A percentile compares a stretch with the other conserved stretches of the same genome.
phyloP scores from a whole-genome alignment of 2,113 vertebrate species.

The Vulpes vulpes region DNA sequence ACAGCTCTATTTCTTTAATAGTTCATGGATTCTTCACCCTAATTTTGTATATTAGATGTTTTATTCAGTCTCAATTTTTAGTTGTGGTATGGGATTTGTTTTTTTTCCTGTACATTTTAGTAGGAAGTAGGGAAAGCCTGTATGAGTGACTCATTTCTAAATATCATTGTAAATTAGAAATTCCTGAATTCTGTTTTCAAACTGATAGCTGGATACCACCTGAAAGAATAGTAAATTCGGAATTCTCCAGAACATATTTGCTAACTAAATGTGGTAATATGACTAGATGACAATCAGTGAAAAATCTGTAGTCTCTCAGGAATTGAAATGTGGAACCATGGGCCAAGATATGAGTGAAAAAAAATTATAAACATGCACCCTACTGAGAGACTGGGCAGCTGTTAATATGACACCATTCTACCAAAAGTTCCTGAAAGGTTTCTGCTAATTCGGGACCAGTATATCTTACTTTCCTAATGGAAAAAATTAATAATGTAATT shows the following conservation, averaged over 20 bases:
- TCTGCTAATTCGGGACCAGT: neutral
- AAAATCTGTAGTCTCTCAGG: neutral
- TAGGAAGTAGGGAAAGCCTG: neutral
- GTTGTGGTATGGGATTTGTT: neutral
- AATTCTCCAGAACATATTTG: neutral
- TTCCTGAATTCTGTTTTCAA: neutral
- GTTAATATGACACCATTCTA: neutral
- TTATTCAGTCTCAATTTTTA: neutral
- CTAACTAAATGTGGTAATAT: neutral
- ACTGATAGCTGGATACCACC: neutral
- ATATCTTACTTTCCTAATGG: neutral
- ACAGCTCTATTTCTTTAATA: neutral
- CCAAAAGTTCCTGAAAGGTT: neutral
- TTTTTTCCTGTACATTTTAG: neutral
- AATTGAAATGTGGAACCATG: neutral
- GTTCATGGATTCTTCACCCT: neutral
- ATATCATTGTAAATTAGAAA: neutral
- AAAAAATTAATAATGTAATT: neutral
- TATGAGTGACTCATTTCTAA: neutral
- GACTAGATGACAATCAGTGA: neutral
- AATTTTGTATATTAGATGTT: neutral
- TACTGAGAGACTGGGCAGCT: neutral
- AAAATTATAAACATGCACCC: neutral
- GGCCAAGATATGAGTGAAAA: neutral
- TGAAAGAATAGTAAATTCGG: neutral